Base-by-base conservation (phyloP, 2,797 vertebrate species). In the Scarus forsteni region DNA sequence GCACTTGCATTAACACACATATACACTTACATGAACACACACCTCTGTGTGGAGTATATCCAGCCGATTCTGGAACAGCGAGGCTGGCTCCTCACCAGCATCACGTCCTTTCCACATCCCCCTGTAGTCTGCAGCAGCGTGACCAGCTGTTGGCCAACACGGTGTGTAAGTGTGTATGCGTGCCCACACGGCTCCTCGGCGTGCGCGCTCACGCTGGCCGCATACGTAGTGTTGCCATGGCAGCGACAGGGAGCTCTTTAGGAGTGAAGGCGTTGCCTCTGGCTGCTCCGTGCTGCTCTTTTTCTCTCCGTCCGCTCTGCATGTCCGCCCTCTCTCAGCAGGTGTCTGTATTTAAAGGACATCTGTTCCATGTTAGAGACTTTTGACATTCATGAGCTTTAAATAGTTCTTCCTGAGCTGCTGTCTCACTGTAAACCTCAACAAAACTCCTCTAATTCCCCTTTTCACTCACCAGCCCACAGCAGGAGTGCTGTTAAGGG, bases 171-270 rank as follows among this genome's bases (percentile, higher is more conserved):
- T 59, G 40, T 58, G 81, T 49, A 72, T 77, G 67, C 77, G 72
- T 74, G 68, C 81, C 60, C 71, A 65, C 80, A 66, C 79, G 13
- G 27, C 72, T n/a, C 34, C 35, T n/a, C 12, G 38, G 67, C 48
- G 68, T 77, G 80, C 68, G 77, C 84, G 74, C 77, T 46, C 83
- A 74, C 77, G 62, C 56, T 16, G 19, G 57, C 59, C 27, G 73
- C 73, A 46, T 70, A 82, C 70, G 69, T 78, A 80, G 84, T 65
- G 93, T 94, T 93, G 82, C 92, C 89, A 92, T 93, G 89, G 92
- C 73, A 92, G 88, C 89, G 42, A 88, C 76, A 50, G 48, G 84
- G 85, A 84, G 83, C 85, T 79, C 88, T 91, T 90, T 50, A 44
- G 79, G 87, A 85, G 90, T 27, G 84, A 89, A 91, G 89, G 89